Conservation (phyloP, 2,113 vertebrate genomes). For the Gobiocypris rarus region DNA sequence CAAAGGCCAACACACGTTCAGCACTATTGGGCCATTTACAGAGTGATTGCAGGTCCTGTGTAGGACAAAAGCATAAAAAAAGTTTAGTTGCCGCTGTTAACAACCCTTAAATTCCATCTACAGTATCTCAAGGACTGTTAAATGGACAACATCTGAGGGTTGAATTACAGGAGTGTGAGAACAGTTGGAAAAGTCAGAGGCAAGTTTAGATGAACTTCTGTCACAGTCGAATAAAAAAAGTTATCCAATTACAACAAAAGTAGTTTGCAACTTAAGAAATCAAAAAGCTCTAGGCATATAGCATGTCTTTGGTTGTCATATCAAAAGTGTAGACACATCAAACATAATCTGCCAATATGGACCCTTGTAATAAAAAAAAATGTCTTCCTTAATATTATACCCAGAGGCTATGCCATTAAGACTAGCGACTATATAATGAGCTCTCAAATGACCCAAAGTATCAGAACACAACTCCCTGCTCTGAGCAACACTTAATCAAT, state of each 20-base stretch:
- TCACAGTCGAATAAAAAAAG: background rate
- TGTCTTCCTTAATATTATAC: background rate
- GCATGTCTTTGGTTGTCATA: background rate
- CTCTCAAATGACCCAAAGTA: constrained; percentile 42
- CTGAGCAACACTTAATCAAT: constrained; percentile 35
- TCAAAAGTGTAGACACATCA: constrained; percentile 43
- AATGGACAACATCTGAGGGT: background rate
- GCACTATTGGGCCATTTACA: constrained; percentile 58
- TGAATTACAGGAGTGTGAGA: background rate
- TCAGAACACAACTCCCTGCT: background rate
- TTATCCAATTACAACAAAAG: constrained; percentile 17
- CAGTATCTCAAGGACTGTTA: background rate
- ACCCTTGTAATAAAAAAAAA: constrained; percentile 36
- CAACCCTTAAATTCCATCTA: background rate
- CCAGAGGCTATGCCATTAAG: constrained; percentile 27
- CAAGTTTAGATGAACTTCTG: background rate
- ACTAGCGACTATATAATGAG: constrained; percentile 41
- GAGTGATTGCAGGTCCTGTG: constrained; percentile 63
- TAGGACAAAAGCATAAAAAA: constrained; percentile 51
- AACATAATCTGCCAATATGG: constrained; percentile 23
- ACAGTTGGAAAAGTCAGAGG: background rate
- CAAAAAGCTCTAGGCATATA: constrained; percentile 3
- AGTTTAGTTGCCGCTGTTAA: background rate
- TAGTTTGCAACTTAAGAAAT: constrained; percentile 12
- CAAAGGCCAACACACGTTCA: constrained; percentile 52